Conservation (phyloP, 2,113 vertebrate genomes). For the Camarhynchus parvulus region DNA sequence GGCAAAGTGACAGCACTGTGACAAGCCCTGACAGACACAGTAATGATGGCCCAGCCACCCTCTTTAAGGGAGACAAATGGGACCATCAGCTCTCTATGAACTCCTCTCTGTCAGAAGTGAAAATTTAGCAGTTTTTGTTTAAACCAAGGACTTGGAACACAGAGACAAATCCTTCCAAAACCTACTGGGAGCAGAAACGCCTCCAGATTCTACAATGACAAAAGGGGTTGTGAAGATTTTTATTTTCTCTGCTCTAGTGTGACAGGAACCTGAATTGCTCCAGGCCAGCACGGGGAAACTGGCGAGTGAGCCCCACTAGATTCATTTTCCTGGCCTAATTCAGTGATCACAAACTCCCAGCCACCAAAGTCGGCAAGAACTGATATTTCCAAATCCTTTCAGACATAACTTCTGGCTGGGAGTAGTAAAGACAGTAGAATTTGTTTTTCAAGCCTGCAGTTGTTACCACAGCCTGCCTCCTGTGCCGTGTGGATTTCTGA, state of each 20-base stretch:
- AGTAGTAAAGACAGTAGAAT: not conserved
- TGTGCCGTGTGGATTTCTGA: fast-evolving
- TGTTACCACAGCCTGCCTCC: not conserved
- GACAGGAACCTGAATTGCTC: not conserved
- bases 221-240: conserved; percentile 33
- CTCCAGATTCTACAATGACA: not conserved
- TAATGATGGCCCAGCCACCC: not conserved
- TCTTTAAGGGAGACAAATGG: conserved; percentile 31
- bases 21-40: not conserved
- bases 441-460: not conserved
- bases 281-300: not conserved
- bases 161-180: not conserved
- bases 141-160: not conserved
- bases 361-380: not conserved
- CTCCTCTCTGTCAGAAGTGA: not conserved
- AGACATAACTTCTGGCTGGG: not conserved
- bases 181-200: not conserved
- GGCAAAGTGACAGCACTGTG: not conserved
- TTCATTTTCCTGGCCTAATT: conserved; percentile 4
- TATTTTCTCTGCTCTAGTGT: not conserved
- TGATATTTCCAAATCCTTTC: not conserved
- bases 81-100: not conserved
- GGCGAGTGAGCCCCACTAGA: not conserved
- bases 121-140: conserved; percentile 3
- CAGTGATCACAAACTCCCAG: not conserved